These are phyloP conservation scores for Lasioglossum lativentre DNA, from an alignment of 2,888 invertebrate genomes.

Conservation along the genomic window DNA sequence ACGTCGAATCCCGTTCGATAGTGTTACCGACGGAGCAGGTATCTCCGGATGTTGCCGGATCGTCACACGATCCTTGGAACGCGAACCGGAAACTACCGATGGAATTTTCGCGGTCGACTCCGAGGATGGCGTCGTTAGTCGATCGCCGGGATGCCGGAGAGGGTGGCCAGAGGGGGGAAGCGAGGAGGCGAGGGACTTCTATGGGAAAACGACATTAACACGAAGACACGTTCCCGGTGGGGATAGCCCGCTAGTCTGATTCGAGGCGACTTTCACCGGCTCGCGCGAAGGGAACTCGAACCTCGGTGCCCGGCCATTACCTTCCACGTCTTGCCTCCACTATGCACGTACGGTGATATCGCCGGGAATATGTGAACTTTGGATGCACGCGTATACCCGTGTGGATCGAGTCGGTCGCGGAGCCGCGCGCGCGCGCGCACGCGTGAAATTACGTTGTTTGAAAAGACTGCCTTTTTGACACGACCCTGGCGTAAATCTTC, in stretches of 20 bases:
- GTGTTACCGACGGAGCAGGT: constrained; percentile 36
- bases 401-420: background rate
- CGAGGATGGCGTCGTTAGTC: constrained; percentile 14
- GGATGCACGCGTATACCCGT: constrained; percentile 12
- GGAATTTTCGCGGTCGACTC: constrained; percentile 50
- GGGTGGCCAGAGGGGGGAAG: constrained; percentile 9
- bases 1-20: constrained; percentile 37
- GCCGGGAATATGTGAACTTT: constrained; percentile 51
- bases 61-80: constrained; percentile 40
- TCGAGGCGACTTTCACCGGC: constrained; percentile 79
- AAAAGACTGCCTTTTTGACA: background rate
- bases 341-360: constrained; percentile 5
- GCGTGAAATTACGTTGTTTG: background rate
- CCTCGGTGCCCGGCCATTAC: constrained; percentile 66
- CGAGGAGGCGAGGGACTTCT: constrained; percentile 49
- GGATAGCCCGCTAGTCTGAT: constrained; percentile 69
- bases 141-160: background rate
- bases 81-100: constrained; percentile 33
- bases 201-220: constrained; percentile 81
- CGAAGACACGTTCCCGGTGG: constrained; percentile 62
- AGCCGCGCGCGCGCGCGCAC: background rate
- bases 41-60: constrained; percentile 26
- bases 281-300: constrained; percentile 67
- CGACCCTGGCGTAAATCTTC: background rate
- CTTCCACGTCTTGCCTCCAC: constrained; percentile 56